phyloP scores from a whole-genome alignment of 2,797 vertebrate genomes.

The Microcaecilia unicolor region DNA sequence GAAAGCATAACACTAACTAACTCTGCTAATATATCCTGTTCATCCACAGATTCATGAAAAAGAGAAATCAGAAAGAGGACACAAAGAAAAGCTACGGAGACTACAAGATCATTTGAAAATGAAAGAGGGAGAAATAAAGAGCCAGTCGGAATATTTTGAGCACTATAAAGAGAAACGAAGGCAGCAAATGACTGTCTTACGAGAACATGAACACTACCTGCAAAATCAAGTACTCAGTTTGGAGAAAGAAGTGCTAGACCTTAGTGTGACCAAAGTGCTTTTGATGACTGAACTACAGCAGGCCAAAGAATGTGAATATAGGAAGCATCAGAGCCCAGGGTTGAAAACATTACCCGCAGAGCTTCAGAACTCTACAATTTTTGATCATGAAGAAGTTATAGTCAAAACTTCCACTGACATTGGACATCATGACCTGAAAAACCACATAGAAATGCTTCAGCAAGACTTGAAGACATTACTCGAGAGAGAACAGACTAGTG shows the following conservation, averaged over 20 bases:
- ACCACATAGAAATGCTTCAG: conserved; percentile 44
- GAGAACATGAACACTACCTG: conserved; percentile 54
- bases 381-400: background rate
- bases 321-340: background rate
- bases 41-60: conserved; percentile 49
- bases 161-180: conserved; percentile 62
- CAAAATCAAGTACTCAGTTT: conserved; percentile 51
- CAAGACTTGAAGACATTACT: conserved; percentile 51
- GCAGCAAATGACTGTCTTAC: conserved; percentile 49
- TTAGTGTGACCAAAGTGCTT: conserved; percentile 41
- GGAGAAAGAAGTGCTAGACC: conserved; percentile 58
- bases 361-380: conserved; percentile 19
- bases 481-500: conserved; percentile 42
- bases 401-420: conserved; percentile 10
- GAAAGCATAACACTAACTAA: background rate
- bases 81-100: conserved; percentile 52
- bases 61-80: conserved; percentile 46
- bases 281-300: conserved; percentile 28
- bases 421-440: conserved; percentile 37
- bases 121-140: conserved; percentile 66
- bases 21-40: background rate
- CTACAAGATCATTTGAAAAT: conserved; percentile 60
- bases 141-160: conserved; percentile 68
- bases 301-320: background rate
- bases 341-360: conserved; percentile 17